phyloP scores from a whole-genome alignment of 2,797 vertebrate genomes.

The Glossophaga mutica region DNA sequence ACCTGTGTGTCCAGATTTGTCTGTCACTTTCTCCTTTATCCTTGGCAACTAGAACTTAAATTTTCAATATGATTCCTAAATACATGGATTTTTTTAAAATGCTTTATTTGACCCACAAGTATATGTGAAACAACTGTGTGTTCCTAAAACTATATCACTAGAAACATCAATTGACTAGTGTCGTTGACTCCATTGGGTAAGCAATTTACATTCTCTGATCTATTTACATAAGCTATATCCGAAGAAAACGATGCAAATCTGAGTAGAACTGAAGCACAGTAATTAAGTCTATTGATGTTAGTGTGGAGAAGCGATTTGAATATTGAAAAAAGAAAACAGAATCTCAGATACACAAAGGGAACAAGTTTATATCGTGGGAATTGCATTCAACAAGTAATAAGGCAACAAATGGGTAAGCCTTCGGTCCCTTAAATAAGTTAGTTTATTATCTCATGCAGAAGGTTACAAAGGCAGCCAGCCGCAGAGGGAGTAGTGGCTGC shows the following conservation, averaged over 20 bases:
- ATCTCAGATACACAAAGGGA: background rate
- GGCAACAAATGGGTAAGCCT: background rate
- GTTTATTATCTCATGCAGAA: background rate
- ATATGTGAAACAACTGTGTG: background rate
- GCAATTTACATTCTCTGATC: background rate
- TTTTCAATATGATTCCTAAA: background rate
- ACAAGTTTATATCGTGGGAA: background rate
- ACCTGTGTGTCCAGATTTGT: background rate
- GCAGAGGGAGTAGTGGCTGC: accelerated
- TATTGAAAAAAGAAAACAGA: background rate
- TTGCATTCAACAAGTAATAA: background rate
- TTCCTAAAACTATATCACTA: background rate
- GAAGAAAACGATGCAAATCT: background rate
- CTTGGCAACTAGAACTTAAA: background rate
- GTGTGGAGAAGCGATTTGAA: background rate
- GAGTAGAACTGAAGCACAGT: background rate
- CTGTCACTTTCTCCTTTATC: background rate
- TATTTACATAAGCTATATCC: background rate
- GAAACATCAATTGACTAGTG: background rate
- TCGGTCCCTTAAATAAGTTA: background rate
- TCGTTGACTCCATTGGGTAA: background rate
- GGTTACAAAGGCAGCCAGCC: background rate
- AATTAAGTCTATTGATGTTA: conserved; percentile 14
- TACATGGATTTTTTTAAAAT: background rate
- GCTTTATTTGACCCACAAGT: background rate